Evolutionary conservation across 2,113 vertebrate species (phyloP), one percentile per base, ranked within the genome.

Genomic region (Coptodon rendalli): DNA sequence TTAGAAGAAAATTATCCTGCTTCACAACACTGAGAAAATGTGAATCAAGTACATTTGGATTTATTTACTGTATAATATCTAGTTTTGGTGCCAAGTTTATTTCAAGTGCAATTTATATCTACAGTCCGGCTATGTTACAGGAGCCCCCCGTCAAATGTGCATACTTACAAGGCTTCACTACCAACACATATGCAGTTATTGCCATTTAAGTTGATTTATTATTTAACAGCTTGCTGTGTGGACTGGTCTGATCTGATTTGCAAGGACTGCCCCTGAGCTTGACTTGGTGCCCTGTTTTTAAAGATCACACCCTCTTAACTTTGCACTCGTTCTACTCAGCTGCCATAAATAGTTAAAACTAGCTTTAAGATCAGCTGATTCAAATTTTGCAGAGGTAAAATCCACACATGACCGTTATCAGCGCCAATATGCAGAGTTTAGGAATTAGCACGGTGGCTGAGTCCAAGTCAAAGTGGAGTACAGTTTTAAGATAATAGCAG

Each of bases 401-500:
- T 27, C 22, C 22, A 17, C 68, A 45, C 22, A 45, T 27, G 68
- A 73, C 36, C 36, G 0, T 40, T 43, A 24, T 14, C 63, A 43
- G n/a, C 22, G 12, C 12, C n/a, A 71, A 24, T 71, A 71, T 43
- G 12, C 38, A 71, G 7, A 68, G 7, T 40, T 40, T 40, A 40
- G 36, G 36, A 0, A 11, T 66, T 1, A n/a, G 5, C 4, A 71
- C 1, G n/a, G n/a, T 43, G 36, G 34, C 19, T 3, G 19, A 6
- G 19, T 22, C 3, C 36, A 40, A 14, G 6, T 68, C 63, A 68
- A 38, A 68, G 36, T 43, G 66, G 38, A 71, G 12, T 7, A 68
- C 63, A 68, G 63, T 71, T 71, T 71, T 40, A 40, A 9, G 63
- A 68, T 40, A 40, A 40, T 14, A 71, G 36, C n/a, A 71, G 34